Conservation (phyloP, 2,113 vertebrate species). For the Lamprotornis superbus region DNA sequence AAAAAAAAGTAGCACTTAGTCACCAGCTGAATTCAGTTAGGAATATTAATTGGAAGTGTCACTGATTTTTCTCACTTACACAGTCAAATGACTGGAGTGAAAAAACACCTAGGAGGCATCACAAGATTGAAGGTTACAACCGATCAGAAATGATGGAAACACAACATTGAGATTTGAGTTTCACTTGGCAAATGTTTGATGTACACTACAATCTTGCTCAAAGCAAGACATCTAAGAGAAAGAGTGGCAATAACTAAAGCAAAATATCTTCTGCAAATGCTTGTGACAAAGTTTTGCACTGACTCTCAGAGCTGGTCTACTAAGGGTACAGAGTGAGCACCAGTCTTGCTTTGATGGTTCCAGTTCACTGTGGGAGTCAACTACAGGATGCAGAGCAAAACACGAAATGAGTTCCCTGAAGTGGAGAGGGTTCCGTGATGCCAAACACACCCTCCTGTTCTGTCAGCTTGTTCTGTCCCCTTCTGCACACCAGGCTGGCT, state of each 20-base stretch:
- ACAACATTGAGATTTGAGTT: not conserved
- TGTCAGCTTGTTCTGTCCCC: not conserved
- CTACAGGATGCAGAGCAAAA: not conserved
- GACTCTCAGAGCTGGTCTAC: not conserved
- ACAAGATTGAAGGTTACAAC: not conserved
- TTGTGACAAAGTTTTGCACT: not conserved
- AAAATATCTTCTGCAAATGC: not conserved
- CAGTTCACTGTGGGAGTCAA: not conserved
- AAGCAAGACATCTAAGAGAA: not conserved
- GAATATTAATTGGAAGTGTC: not conserved
- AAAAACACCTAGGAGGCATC: not conserved
- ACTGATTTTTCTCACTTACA: not conserved
- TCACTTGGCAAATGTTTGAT: not conserved
- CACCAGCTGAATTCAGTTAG: not conserved
- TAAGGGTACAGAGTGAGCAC: not conserved
- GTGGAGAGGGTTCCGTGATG: not conserved
- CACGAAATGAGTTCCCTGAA: rapidly evolving
- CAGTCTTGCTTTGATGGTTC: not conserved
- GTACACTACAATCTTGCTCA: not conserved
- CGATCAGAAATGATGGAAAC: not conserved
- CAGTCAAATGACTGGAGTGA: not conserved
- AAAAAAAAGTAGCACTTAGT: not conserved
- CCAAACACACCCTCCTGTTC: rapidly evolving
- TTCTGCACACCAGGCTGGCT: rapidly evolving
- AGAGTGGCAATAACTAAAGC: not conserved